Evolutionary conservation across 2,797 vertebrate species (phyloP).

Genomic region (Poliocrania exsul): DNA sequence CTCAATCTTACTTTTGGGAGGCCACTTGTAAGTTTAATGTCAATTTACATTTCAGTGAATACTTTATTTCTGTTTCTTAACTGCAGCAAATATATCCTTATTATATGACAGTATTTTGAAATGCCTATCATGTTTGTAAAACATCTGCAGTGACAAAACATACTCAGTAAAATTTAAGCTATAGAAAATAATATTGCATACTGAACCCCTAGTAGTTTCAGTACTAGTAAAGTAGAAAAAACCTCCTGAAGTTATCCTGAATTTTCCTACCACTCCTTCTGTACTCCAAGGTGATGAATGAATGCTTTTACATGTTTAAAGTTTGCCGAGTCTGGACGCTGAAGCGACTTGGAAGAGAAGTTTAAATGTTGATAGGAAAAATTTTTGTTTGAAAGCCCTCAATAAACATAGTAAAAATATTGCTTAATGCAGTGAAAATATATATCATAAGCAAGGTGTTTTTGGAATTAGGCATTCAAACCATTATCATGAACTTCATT

Average conservation of each 20-base stretch:
- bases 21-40: not conserved
- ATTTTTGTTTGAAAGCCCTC: not conserved
- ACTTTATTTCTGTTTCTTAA: not conserved
- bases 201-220: not conserved
- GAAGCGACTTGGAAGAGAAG: not conserved
- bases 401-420: not conserved
- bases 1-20: not conserved
- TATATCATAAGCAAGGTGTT: not conserved
- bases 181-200: not conserved
- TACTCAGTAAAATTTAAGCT: not conserved
- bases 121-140: not conserved
- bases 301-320: not conserved
- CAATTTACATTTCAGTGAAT: conserved; percentile 21
- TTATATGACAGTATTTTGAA: not conserved
- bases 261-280: not conserved
- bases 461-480: not conserved
- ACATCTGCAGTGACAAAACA: not conserved
- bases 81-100: not conserved
- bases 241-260: not conserved
- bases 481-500: not conserved
- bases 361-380: not conserved
- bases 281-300: not conserved
- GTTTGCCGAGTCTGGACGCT: not conserved
- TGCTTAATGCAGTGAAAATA: not conserved
- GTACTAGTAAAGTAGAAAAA: not conserved